phyloP scores from a whole-genome alignment of 2,888 invertebrate genomes.

The Lissocephala sabroskyi region DNA sequence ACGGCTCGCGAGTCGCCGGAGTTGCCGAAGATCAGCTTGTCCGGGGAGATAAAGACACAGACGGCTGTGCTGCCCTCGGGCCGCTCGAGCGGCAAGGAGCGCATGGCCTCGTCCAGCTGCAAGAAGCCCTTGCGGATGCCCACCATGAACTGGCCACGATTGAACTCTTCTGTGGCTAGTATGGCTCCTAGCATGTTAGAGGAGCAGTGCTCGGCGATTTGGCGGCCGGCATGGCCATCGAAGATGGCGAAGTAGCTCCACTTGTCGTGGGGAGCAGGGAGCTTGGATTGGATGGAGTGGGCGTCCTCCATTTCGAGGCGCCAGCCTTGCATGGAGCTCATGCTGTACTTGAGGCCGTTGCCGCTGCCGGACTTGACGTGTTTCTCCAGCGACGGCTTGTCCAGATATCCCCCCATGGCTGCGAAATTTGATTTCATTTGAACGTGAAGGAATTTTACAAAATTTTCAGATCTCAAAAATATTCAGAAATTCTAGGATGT shows the following conservation, averaged over 20 bases:
- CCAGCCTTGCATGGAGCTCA: slow-evolving; percentile 98
- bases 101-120: slow-evolving; percentile 80
- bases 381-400: neutral
- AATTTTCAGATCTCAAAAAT: neutral
- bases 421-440: no score
- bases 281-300: slow-evolving; percentile 85
- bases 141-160: slow-evolving; percentile 81
- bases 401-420: neutral
- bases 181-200: slow-evolving; percentile 89
- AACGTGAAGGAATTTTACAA: no score
- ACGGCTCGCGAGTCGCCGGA: slow-evolving; percentile 96
- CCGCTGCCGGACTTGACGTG: slow-evolving; percentile 2
- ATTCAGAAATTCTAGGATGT: no score
- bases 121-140: slow-evolving; percentile 83
- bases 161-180: slow-evolving; percentile 89
- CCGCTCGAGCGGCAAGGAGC: slow-evolving; percentile 87
- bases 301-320: slow-evolving; percentile 98
- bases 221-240: slow-evolving; percentile 97
- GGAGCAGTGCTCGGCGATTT: slow-evolving; percentile 92
- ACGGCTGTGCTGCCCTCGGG: slow-evolving; percentile 98
- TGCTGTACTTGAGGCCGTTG: slow-evolving; percentile 90
- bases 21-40: slow-evolving; percentile 86
- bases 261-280: slow-evolving; percentile 81
- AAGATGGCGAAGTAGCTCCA: slow-evolving; percentile 99
- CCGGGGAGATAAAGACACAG: slow-evolving; percentile 92